Evolutionary conservation across 2,888 invertebrate species (phyloP), one percentile per base, ranked within the genome.

Genomic region (Callyntrura sp.): DNA sequence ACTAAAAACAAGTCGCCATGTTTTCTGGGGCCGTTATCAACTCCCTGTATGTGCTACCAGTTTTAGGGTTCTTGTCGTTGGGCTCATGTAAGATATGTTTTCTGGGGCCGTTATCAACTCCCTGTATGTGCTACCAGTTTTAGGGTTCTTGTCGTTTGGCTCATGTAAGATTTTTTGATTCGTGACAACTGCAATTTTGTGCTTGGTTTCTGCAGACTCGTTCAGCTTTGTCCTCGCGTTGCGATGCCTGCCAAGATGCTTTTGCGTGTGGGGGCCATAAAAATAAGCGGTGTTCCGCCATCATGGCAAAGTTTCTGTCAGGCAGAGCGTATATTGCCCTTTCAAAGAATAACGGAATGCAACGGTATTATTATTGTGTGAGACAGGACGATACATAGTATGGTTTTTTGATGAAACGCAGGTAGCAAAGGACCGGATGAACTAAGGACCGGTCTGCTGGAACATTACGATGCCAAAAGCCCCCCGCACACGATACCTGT

Each of bases 381-480:
- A 45, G 45, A 45, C 17, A 48, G 45, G 12, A 17, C n/a, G n/a
- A n/a, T n/a, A n/a, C n/a, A n/a, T n/a, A n/a, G n/a, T n/a, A 11
- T 55, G 14, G 17, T 57, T 73, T 4, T 76, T 62, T 81, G 45
- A 62, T 20, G 43, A 62, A 17, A 35, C 9, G 25, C 90, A 92
- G 92, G 92, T 73, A 85, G 73, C 14, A 83, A 73, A 20, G 86
- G 78, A 45, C 86, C 73, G n/a, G 88, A 90, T 79, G 90, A 90
- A 35, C 14, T 91, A 5, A 68, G 92, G 76, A n/a, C 90, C 0
- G 25, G 87, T 1, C n/a, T 92, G 23, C 25, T 93, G 35, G 91
- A 92, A 17, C 70, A 90, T n/a, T 91, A 92, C 88, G 92, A 93
- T 17, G 17, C 79, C n/a, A 91, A 91, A 78, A 76, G 85, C 0